A percentile compares a stretch with the other conserved stretches of the same genome.
Evolutionary conservation across 2,797 vertebrate genomes (phyloP).

Genomic region (Crax fasciolata): DNA sequence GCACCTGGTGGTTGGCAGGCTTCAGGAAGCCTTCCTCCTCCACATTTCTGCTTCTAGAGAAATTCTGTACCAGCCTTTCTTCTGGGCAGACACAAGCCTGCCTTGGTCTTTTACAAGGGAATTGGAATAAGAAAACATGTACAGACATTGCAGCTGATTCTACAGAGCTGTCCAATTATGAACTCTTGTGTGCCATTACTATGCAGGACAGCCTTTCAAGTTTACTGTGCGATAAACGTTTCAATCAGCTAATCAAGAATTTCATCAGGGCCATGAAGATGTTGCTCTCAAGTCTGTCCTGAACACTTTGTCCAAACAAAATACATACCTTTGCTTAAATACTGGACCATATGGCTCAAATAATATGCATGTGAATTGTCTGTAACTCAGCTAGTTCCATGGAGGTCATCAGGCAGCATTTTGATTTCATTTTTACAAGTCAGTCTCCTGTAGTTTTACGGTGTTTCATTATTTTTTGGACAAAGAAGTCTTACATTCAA

Average conservation of each 20-base stretch:
- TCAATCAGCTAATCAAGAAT: background rate
- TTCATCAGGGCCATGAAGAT: background rate
- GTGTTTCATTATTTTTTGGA: background rate
- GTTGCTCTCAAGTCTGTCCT: background rate
- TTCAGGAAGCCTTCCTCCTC: background rate
- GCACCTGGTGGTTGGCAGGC: background rate
- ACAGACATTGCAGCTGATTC: background rate
- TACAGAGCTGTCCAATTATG: background rate
- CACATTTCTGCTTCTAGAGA: background rate
- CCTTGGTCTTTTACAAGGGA: background rate
- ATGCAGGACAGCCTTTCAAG: background rate
- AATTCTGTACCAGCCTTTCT: background rate
- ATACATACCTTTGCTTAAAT: background rate
- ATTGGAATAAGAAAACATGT: background rate
- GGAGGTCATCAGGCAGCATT: constrained; percentile 14
- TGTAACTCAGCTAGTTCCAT: background rate
- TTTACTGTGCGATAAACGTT: background rate
- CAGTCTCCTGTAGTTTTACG: constrained; percentile 20
- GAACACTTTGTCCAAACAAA: background rate
- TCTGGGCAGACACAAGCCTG: background rate
- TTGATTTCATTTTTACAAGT: constrained; percentile 39
- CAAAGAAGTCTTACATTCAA: background rate
- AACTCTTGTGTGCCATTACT: background rate
- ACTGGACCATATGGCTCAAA: background rate
- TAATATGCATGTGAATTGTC: background rate